Percentiles rank a stretch among this genome's conserved stretches.
These are phyloP conservation scores for Fabriciana adippe DNA, from an alignment of 2,888 invertebrate genomes.

Conservation along the genomic window DNA sequence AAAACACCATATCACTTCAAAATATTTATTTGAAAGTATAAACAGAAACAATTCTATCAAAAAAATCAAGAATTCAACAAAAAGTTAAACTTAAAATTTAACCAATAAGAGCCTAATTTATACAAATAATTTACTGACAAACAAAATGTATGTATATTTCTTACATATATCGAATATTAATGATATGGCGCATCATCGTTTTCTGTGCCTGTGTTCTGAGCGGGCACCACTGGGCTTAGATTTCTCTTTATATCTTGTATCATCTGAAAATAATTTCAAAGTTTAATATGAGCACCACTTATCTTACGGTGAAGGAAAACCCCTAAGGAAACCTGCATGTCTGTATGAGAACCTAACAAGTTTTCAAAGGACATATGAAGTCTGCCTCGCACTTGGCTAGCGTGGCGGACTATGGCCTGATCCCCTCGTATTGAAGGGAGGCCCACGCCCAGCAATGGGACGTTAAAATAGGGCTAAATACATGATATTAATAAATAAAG, in stretches of 20 bases:
- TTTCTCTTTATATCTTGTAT: conserved; percentile 68
- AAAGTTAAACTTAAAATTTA: conserved; percentile 1
- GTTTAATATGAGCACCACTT: too few species aligned
- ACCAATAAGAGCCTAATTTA: background rate
- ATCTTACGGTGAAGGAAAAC: too few species aligned
- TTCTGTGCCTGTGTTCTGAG: conserved; percentile 71
- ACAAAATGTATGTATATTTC: background rate
- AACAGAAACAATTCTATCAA: background rate
- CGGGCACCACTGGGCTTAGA: conserved; percentile 65
- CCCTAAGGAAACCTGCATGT: too few species aligned
- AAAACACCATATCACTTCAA: background rate
- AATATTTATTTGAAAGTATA: conserved; percentile 6
- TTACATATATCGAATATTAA: too few species aligned
- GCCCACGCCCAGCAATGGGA: too few species aligned
- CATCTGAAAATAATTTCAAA: conserved; percentile 54
- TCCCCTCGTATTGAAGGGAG: too few species aligned
- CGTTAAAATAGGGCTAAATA: too few species aligned
- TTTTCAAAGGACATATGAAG: too few species aligned
- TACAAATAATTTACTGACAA: conserved; percentile 4
- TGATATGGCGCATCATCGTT: conserved; percentile 53
- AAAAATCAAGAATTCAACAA: conserved; percentile 1
- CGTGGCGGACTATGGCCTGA: too few species aligned
- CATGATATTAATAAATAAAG: background rate
- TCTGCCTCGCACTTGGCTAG: too few species aligned
- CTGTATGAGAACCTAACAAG: too few species aligned